A percentile compares a stretch with the other conserved stretches of the same genome.
phyloP scores from a whole-genome alignment of 2,888 invertebrate genomes.

The Calameuta pallipes region DNA sequence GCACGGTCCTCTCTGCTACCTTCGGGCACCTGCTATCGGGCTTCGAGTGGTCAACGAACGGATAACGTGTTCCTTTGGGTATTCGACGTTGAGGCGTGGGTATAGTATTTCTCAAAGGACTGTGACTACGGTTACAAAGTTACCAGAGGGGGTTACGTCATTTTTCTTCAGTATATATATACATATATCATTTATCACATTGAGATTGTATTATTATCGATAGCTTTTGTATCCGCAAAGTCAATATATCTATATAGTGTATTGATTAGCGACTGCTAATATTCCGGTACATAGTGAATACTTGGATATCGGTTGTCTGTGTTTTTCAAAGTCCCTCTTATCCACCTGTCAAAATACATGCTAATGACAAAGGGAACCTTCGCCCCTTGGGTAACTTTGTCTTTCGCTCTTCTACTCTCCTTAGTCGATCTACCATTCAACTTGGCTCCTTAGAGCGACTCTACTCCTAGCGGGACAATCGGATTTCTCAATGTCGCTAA shows the following conservation, averaged over 20 bases:
- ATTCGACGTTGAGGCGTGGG: not conserved
- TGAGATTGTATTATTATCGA: not conserved
- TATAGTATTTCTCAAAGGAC: not conserved
- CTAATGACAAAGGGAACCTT: not conserved
- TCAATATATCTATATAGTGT: not conserved
- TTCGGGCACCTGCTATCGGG: not conserved
- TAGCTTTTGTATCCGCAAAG: not conserved
- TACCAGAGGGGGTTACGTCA: not conserved
- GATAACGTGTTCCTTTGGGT: not conserved
- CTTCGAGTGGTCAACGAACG: conserved; percentile 6
- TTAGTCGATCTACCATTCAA: not conserved
- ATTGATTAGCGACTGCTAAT: not conserved
- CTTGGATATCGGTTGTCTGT: not conserved
- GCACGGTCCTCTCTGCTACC: not conserved
- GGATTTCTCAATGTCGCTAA: not conserved
- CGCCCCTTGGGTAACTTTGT: not conserved
- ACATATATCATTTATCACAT: not conserved
- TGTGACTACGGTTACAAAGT: not conserved
- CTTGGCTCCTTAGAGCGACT: not conserved
- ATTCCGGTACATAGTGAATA: not conserved
- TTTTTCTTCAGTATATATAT: not conserved
- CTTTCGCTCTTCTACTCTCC: not conserved
- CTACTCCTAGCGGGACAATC: not conserved
- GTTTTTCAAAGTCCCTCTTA: not conserved
- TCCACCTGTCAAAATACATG: not conserved